Evolutionary conservation across 2,888 invertebrate species (phyloP).

Genomic region (Limnephilus auricula): DNA sequence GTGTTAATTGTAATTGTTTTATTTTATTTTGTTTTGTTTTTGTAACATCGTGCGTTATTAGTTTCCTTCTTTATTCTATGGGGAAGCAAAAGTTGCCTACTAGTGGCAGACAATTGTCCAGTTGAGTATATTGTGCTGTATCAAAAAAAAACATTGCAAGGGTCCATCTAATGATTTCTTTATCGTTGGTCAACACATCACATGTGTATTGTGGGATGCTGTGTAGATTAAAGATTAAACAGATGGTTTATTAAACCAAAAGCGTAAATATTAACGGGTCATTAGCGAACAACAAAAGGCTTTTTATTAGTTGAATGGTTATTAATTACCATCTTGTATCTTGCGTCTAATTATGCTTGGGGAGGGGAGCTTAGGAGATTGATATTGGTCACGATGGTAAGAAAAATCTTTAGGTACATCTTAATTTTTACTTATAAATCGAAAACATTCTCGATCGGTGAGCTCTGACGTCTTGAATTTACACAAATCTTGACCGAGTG

Average conservation of each 20-base stretch:
- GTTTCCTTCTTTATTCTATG: no score
- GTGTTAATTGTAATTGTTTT: no score
- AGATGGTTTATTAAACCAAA: slow-evolving; percentile 44
- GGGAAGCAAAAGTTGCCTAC: background rate
- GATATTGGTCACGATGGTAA: background rate
- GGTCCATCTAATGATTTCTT: background rate
- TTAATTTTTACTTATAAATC: background rate
- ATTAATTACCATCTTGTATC: slow-evolving; percentile 58
- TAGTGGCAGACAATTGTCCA: background rate
- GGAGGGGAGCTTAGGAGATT: slow-evolving; percentile 27
- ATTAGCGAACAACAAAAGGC: slow-evolving; percentile 31
- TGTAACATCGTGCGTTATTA: no score
- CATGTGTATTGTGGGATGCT: background rate
- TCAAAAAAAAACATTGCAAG: background rate
- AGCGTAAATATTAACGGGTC: slow-evolving; percentile 40
- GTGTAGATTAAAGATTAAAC: slow-evolving; percentile 26
- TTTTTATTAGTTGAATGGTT: slow-evolving; percentile 55
- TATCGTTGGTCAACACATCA: background rate
- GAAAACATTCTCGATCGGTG: background rate
- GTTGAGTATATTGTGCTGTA: background rate
- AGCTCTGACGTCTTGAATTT: background rate
- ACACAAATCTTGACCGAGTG: background rate
- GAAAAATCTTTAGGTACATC: background rate
- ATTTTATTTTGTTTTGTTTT: no score
- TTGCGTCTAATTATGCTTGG: slow-evolving; percentile 56